Base-by-base conservation (phyloP, 2,888 invertebrate genomes). In the Andrena fulva region DNA sequence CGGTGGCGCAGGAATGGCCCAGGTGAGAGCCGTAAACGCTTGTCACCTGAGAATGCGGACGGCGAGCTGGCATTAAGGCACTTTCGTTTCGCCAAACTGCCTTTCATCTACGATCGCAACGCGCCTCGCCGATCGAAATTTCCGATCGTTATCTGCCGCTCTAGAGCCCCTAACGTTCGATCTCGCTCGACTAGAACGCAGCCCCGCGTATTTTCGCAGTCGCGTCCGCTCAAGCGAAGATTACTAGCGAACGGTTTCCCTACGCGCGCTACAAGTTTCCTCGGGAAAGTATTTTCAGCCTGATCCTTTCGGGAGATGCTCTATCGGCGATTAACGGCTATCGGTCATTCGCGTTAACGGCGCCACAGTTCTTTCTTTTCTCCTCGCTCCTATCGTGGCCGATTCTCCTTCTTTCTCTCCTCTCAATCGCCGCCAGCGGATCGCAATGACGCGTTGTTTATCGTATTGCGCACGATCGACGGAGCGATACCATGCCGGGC, bases 41-140 rank as follows among this genome's bases (percentile, higher is more conserved):
- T 82, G 84, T 85, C 88, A 89, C 87, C 86, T 89, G 85, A 87
- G 82, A 87, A 86, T 85, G 87, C 83, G 77, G 70, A 79, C 77
- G 64, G 73, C 35, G 60, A 27, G 42, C 33, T 62, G 59, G 73
- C 71, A 67, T 80, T 79, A 76, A 79, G 79, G 79, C 77, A 59
- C 74, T 77, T 77, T 74, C 82, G 72, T 77, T 84, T 71, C 68
- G 54, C 74, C 54, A 59, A 56, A 64, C 62, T 67, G 67, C 78
- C 72, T 78, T 56, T 68, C 69, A 42, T 63, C 66, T 62, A 69
- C 52, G 50, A 24, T 60, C 67, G 12, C 20, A 24, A 10, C 52
- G 6, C 31, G 31, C 7, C 56, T 16, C 16, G 54, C 8, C 54
- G 54, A 56, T 63, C 50, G 31, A 63, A 63, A 52, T 35, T 72